These are phyloP conservation scores for Ceryle rudis DNA, from an alignment of 2,797 vertebrate genomes.

Conservation along the genomic window DNA sequence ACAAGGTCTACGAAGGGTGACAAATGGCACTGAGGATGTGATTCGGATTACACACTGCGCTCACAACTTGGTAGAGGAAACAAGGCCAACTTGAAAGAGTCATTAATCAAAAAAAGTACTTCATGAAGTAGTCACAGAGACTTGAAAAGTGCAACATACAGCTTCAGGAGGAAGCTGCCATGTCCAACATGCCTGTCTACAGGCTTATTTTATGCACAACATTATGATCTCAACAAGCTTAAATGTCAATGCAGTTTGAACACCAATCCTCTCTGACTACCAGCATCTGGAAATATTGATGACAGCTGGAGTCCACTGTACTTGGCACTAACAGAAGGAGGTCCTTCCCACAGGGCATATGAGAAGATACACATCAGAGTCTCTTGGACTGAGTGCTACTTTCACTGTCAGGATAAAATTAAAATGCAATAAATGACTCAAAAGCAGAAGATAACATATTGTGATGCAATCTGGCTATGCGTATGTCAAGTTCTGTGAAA, in stretches of 20 bases:
- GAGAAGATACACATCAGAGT: background rate
- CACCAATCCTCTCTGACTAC: background rate
- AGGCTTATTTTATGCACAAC: background rate
- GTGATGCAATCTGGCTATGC: background rate
- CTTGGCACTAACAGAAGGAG: background rate
- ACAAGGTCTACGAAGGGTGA: background rate
- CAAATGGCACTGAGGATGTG: background rate
- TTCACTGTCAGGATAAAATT: background rate
- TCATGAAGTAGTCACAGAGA: background rate
- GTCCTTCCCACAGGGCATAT: background rate
- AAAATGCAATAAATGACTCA: background rate
- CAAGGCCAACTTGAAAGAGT: background rate
- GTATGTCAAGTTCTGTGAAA: background rate
- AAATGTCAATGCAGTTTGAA: background rate
- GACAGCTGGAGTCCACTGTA: background rate
- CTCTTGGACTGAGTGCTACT: background rate
- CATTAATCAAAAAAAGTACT: background rate
- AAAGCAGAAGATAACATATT: background rate
- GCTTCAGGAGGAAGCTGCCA: background rate
- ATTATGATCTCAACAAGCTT: background rate
- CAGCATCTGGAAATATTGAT: background rate
- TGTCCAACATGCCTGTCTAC: background rate
- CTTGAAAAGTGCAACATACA: accelerated
- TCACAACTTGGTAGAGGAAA: background rate
- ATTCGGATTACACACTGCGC: background rate